Evolutionary conservation across 2,888 invertebrate species (phyloP), one percentile per base, ranked within the genome.

Genomic region (Globia sparganii): DNA sequence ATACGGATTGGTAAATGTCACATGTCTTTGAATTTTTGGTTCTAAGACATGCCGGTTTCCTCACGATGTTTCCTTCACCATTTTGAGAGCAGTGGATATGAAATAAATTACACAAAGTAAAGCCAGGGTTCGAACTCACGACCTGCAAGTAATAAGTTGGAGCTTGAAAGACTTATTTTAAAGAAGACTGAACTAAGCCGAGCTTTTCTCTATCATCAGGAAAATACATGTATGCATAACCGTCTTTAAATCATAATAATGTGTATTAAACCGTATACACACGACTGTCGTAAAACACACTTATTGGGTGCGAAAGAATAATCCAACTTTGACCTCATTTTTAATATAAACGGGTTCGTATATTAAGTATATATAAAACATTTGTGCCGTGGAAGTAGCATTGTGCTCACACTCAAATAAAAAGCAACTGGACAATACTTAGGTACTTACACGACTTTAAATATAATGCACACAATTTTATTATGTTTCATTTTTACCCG

Each of bases 291-390:
- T 81, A 85, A 85, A 83, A 69, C 61, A 81, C 74, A 72, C 31
- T 49, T 84, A 84, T 83, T 85, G 59, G 73, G 34, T 65, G 53
- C 13, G 53, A 78, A 81, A 75, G 37, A 84, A 80, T 81, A 72
- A 78, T 75, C 75, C 73, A 84, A 76, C 49, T 76, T 73, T 85
- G 82, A 69, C 85, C 85, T 82, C 82, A 66, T 84, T 84, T 78
- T 82, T 75, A 69, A 73, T 72, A 75, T 67, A 62, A 75, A 75
- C 78, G 65, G 65, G 64, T 75, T 74, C 56, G 43, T 73, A 67
- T 71, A n/a, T n/a, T n/a, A n/a, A 72, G 58, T 72, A 77, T 43
- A 43, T 64, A 81, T 73, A 73, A 81, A 73, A 78, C 73, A 77
- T 77, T 80, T 64, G 28, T 37, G 65, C 34, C 37, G 28, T 53